Conservation (phyloP, 1,140 invertebrate species). For the Hyles vespertilio region DNA sequence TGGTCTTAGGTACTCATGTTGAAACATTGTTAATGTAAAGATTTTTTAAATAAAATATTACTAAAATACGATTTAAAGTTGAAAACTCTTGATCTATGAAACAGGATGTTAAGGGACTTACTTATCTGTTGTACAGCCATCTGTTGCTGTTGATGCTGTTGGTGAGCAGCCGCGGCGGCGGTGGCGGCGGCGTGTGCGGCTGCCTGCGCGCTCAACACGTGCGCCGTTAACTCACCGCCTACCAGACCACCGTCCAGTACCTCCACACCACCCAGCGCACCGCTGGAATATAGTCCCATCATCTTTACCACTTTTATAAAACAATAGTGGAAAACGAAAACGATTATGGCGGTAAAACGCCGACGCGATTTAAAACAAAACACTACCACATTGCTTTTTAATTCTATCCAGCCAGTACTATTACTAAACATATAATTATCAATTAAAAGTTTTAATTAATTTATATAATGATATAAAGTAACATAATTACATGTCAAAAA, state of each 20-base stretch:
- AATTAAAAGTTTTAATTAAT: neutral
- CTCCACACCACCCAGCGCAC: slow-evolving; percentile 64
- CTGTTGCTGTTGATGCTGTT: slow-evolving; percentile 54
- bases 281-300: slow-evolving; percentile 70
- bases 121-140: slow-evolving; percentile 62
- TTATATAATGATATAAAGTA: slow-evolving; percentile 9
- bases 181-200: slow-evolving; percentile 62
- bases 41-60: too few species aligned
- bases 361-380: slow-evolving; percentile 14
- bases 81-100: too few species aligned
- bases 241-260: slow-evolving; percentile 60
- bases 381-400: slow-evolving; percentile 6
- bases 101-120: slow-evolving; percentile 30
- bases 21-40: too few species aligned
- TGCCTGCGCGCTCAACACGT: slow-evolving; percentile 61
- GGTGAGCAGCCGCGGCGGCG: slow-evolving; percentile 44
- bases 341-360: slow-evolving; percentile 4
- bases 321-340: too few species aligned
- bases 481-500: slow-evolving; percentile 36
- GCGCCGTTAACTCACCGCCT: slow-evolving; percentile 63
- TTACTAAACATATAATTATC: neutral
- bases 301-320: slow-evolving; percentile 32
- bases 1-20: too few species aligned
- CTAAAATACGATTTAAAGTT: too few species aligned
- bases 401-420: slow-evolving; percentile 2